Evolutionary conservation across 2,888 invertebrate species (phyloP), one percentile per base, ranked within the genome.

Genomic region (Sminthurides aquaticus): DNA sequence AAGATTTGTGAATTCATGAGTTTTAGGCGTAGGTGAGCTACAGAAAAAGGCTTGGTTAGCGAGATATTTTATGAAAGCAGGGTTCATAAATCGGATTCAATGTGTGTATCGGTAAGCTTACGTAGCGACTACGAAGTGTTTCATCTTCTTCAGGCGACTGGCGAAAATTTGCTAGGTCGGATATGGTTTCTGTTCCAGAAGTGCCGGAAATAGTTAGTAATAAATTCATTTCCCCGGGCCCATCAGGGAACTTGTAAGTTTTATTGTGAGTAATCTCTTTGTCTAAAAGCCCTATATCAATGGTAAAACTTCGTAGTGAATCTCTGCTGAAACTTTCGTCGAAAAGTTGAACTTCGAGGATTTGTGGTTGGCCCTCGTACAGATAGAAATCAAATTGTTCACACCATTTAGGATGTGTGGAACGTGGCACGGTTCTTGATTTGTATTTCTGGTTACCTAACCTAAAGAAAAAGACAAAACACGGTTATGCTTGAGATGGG

Each of bases 401-500:
- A 77, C 95, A 77, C 98, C 98, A 99, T 64, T 87, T 85, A 0
- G 95, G 94, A 78, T 0, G 91, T 87, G 77, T 92, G 89, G 85
- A 88, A 87, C 62, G 88, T 27, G 68, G 63, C 63, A 76, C 84
- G 65, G 89, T 87, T 79, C 96, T 93, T 78, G 93, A 94, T 81
- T 96, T 97, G 82, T 91, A 97, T 81, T 97, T 98, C 81, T 98
- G 98, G 76, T 90, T 91, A 68, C 95, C 97, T 80, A 99, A 85
- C 79, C 94, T 91, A 78, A 56, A 76, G 74, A 65, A 62, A 59
- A 59, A 66, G 8, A 11, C 18, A 43, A 43, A 43, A 18, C 18
- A 11, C 18, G 8, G 18, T 43, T 43, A 11, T 43, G 43, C 43
- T 34, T 34, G 43, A 34, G 8, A 34, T 34, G 43, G n/a, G n/a